Evolutionary conservation across 1,140 invertebrate genomes (phyloP).

Genomic region (Vanessa atalanta): DNA sequence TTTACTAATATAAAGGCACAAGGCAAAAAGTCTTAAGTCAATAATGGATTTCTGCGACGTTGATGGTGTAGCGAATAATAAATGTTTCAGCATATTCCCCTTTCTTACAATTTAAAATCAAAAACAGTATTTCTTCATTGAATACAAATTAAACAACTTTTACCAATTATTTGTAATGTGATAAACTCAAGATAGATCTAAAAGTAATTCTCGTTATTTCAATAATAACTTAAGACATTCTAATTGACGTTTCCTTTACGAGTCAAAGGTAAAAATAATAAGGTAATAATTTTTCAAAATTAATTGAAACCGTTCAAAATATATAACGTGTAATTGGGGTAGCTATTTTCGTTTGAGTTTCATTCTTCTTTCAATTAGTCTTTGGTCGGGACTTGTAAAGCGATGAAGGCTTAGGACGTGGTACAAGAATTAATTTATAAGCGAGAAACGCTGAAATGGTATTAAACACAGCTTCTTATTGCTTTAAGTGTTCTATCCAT

Average conservation of each 20-base stretch:
- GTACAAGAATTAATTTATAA: neutral
- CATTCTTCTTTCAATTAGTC: neutral
- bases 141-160: too few relatives aligned
- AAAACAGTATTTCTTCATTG: too few relatives aligned
- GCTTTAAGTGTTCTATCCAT: too few relatives aligned
- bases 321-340: neutral
- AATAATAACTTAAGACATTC: neutral
- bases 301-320: neutral
- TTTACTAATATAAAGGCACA: too few relatives aligned
- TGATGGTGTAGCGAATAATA: too few relatives aligned
- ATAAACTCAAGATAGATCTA: too few relatives aligned
- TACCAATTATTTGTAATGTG: too few relatives aligned
- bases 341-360: constrained; percentile 2
- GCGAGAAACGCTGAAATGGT: neutral
- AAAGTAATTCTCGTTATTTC: neutral
- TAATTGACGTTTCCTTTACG: neutral
- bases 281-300: neutral
- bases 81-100: too few relatives aligned
- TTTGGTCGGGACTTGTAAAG: neutral
- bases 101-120: too few relatives aligned
- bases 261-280: neutral
- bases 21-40: too few relatives aligned
- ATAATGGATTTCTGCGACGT: too few relatives aligned
- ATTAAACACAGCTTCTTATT: too few relatives aligned
- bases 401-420: neutral